A percentile compares a stretch with the other conserved stretches of the same genome.
Conservation (phyloP, 2,797 vertebrate genomes). For the Chelidonichthys spinosus region DNA sequence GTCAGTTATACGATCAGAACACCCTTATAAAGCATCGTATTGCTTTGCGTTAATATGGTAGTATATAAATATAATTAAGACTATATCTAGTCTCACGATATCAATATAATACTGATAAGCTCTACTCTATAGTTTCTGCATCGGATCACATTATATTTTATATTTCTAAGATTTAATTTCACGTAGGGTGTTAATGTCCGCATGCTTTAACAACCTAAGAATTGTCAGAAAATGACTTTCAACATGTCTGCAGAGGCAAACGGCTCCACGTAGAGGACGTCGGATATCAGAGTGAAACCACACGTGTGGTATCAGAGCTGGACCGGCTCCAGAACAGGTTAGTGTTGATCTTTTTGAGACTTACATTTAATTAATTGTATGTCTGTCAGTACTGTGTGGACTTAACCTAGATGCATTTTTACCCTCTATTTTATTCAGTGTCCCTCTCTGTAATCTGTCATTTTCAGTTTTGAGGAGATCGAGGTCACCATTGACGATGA, state of each 20-base stretch:
- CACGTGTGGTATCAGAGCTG: neutral
- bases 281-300: constrained; percentile 10
- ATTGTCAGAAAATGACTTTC: neutral
- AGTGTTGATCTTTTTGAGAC: neutral
- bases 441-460: neutral
- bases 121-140: neutral
- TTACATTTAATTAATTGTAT: neutral
- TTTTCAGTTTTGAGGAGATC: constrained; percentile 36
- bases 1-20: neutral
- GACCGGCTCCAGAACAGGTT: constrained; percentile 9
- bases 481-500: constrained; percentile 22
- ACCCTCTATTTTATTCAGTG: neutral
- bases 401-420: neutral
- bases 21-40: neutral
- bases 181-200: neutral
- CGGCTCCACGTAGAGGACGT: neutral
- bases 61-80: too few relatives aligned
- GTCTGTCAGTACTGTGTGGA: neutral
- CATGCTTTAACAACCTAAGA: neutral
- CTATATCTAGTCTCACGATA: too few relatives aligned
- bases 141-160: neutral
- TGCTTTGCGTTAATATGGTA: neutral
- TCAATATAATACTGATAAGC: neutral
- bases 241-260: constrained; percentile 12
- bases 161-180: too few relatives aligned